A percentile compares a stretch with the other conserved stretches of the same genome.
phyloP scores from a whole-genome alignment of 2,888 invertebrate species.

The Syrista parreyssii region DNA sequence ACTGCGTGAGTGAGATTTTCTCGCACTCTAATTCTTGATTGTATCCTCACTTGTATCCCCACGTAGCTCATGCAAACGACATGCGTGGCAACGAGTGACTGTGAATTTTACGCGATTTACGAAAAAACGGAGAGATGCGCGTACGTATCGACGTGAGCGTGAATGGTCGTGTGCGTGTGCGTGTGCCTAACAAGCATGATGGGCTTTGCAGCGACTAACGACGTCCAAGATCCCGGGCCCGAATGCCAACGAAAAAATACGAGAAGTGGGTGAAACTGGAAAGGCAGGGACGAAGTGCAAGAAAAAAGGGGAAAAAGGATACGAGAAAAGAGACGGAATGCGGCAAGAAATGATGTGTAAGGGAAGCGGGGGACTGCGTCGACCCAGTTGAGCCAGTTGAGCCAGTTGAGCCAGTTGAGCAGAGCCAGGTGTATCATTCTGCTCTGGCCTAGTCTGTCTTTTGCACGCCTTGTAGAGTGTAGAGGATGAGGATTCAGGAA shows the following conservation, averaged over 20 bases:
- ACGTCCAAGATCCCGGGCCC: slow-evolving; percentile 27
- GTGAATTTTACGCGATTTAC: too few species aligned
- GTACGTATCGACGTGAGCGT: slow-evolving; percentile 32
- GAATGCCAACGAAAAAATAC: neutral
- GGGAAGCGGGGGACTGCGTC: neutral
- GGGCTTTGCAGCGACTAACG: slow-evolving; percentile 66
- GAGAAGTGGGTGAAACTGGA: neutral
- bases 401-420: neutral
- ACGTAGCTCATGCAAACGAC: neutral
- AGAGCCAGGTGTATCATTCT: neutral
- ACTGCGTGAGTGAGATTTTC: neutral
- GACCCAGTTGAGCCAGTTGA: neutral
- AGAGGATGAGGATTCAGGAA: neutral
- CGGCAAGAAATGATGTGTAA: neutral
- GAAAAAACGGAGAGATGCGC: neutral
- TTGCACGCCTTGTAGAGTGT: neutral
- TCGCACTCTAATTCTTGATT: neutral
- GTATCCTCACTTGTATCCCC: neutral
- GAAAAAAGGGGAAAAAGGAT: slow-evolving; percentile 3
- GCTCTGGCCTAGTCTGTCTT: neutral
- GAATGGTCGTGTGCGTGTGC: slow-evolving; percentile 32
- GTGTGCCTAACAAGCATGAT: slow-evolving; percentile 66
- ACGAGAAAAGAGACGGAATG: slow-evolving; percentile 21
- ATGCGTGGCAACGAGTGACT: neutral
- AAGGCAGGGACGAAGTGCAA: neutral